Percentiles rank a stretch among this genome's conserved stretches.
phyloP scores from a whole-genome alignment of 2,888 invertebrate genomes.

The Harpagoxenus sublaevis region DNA sequence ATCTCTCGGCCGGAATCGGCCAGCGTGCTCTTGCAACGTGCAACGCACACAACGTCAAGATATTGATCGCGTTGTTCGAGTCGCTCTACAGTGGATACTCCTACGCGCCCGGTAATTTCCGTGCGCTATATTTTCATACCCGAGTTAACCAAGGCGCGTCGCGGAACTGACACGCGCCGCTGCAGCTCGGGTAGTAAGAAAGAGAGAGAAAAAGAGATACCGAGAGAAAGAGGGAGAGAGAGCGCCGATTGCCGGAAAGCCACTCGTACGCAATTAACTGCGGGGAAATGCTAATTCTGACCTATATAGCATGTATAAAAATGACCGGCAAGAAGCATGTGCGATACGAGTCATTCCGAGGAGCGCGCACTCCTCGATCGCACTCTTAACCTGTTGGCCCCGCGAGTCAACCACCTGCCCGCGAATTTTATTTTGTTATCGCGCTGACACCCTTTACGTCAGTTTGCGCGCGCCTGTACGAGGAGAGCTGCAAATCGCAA shows the following conservation, averaged over 20 bases:
- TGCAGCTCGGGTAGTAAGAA: constrained; percentile 44
- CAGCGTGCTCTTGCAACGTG: constrained; percentile 38
- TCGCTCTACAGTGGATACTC: constrained; percentile 30
- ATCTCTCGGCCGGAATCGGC: constrained; percentile 33
- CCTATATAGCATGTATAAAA: constrained; percentile 82
- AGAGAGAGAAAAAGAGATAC: constrained; percentile 32
- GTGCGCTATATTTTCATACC: constrained; percentile 54
- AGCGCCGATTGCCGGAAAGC: constrained; percentile 53
- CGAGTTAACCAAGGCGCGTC: constrained; percentile 52
- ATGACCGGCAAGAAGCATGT: constrained; percentile 77
- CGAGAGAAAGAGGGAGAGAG: constrained; percentile 27
- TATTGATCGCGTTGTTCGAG: constrained; percentile 48
- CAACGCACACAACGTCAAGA: constrained; percentile 58
- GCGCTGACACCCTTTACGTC: constrained; percentile 64
- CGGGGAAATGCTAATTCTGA: constrained; percentile 82
- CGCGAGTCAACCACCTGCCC: constrained; percentile 68
- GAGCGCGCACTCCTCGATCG: constrained; percentile 62
- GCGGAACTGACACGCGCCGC: constrained; percentile 59
- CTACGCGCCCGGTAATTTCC: constrained; percentile 51
- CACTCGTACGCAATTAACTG: constrained; percentile 78
- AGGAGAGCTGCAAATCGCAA: constrained; percentile 55
- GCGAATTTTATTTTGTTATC: constrained; percentile 72
- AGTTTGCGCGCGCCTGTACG: constrained; percentile 30
- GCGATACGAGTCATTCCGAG: constrained; percentile 76
- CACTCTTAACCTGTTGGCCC: constrained; percentile 69